Evolutionary conservation across 2,888 invertebrate species (phyloP), one percentile per base, ranked within the genome.

Genomic region (Perithous albicinctus): DNA sequence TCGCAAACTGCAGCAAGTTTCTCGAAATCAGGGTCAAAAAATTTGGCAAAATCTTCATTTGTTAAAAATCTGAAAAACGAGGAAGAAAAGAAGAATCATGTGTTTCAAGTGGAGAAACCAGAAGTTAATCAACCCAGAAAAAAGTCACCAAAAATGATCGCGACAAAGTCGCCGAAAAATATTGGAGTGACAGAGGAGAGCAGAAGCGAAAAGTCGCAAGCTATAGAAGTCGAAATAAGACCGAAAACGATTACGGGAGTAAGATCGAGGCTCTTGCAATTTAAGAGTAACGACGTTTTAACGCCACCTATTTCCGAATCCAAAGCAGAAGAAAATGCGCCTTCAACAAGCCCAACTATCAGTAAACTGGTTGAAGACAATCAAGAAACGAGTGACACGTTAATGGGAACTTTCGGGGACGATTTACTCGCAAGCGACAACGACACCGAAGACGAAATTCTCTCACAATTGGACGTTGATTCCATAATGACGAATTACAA

Each of bases 391-490:
- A 15, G 20, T 1, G 54, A 12, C 0, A 1, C 51, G 12, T 51
- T 29, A 4, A 35, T 46, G 15, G 20, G 64, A 8, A 75, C 66
- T n/a, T 85, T 86, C n/a, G 80, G 64, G 1, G 84, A 86, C 20
- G 66, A 81, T 84, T 73, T 86, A 15, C 46, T 86, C n/a, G 76
- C 76, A 29, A 82, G 81, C 29, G 86, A 86, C 23, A 80, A 78
- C 63, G 89, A 90, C 75, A 82, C 88, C 0, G 90, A 90, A 26
- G 91, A 92, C 75, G 89, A 90, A 74, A 81, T 91, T 15, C 80
- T 92, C 20, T 91, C 91, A 35, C 91, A 91, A 73, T 64, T 91
- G 35, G 90, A 91, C 59, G 83, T 91, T 38, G 88, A 90, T 70
- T 85, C 85, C 0, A 86, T 91, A 64, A 73, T 75, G 7, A 80